A percentile compares a stretch with the other conserved stretches of the same genome.
Conservation (phyloP, 2,113 vertebrate genomes). For the Porphyrio hochstetteri region DNA sequence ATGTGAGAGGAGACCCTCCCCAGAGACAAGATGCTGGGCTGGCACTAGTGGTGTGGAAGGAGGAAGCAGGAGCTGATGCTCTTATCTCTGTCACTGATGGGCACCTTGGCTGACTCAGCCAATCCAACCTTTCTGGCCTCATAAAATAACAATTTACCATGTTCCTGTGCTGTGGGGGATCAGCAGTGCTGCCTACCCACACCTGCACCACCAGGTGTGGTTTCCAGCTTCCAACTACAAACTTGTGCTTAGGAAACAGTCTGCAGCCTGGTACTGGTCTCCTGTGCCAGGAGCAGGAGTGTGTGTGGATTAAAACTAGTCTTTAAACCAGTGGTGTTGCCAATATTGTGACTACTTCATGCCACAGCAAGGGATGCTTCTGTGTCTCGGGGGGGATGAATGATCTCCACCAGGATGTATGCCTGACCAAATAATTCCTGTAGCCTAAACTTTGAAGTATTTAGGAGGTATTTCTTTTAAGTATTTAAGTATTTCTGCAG, state of each 20-base stretch:
- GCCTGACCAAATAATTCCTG: neutral
- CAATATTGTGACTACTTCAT: neutral
- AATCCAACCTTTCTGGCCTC: neutral
- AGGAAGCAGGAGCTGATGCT: neutral
- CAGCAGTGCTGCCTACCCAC: rapidly evolving
- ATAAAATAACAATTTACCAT: rapidly evolving
- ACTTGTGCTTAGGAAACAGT: neutral
- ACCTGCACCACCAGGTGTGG: neutral
- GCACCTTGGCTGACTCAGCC: neutral
- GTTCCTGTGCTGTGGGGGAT: neutral
- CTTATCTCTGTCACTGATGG: neutral
- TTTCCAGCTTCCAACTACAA: neutral
- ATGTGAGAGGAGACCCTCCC: neutral
- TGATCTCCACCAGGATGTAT: neutral
- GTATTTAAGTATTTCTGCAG: too few relatives aligned
- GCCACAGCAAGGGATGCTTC: too few relatives aligned
- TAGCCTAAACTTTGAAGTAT: neutral
- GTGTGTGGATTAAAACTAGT: neutral
- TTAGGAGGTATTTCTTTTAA: too few relatives aligned
- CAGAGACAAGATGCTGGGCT: neutral
- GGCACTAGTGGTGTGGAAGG: rapidly evolving
- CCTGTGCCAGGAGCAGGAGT: rapidly evolving
- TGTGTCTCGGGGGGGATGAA: neutral
- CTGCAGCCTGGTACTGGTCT: neutral
- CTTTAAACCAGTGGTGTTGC: neutral